phyloP scores from a whole-genome alignment of 2,797 vertebrate species.

The Cheirogaleus major region DNA sequence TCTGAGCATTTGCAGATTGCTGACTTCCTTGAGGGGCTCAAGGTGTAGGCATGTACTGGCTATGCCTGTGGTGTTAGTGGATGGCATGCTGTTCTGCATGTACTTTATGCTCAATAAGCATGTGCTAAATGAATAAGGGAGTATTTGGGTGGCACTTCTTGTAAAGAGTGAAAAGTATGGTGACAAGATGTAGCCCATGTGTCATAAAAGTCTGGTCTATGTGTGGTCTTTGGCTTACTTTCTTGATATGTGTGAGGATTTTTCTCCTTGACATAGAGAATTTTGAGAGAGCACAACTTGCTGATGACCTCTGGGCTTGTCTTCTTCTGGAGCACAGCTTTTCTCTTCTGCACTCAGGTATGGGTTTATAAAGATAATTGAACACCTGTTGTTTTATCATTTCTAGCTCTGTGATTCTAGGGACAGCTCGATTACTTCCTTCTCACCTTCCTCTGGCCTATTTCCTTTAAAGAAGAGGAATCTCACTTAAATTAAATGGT shows the following conservation, averaged over 20 bases:
- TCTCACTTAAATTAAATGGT: slow-evolving; percentile 2
- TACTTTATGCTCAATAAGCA: not conserved
- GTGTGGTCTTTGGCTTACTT: not conserved
- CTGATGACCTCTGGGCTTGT: not conserved
- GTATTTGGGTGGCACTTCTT: not conserved
- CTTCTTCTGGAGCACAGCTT: not conserved
- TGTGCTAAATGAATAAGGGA: not conserved
- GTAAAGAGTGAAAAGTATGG: not conserved
- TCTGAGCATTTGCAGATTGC: not conserved
- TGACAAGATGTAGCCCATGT: not conserved
- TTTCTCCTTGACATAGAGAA: not conserved
- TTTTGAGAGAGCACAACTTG: not conserved
- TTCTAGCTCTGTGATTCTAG: not conserved
- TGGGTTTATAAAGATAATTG: not conserved
- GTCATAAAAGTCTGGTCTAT: not conserved
- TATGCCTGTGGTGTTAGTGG: not conserved
- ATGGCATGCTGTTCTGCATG: not conserved
- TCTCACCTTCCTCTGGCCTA: not conserved
- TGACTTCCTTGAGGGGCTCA: not conserved
- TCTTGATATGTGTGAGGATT: not conserved
- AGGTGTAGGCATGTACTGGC: not conserved
- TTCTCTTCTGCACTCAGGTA: not conserved
- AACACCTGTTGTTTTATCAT: not conserved
- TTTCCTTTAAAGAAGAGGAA: slow-evolving; percentile 37
- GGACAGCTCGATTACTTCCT: not conserved